phyloP scores from a whole-genome alignment of 2,888 invertebrate genomes.

The Scrobipalpa costella region DNA sequence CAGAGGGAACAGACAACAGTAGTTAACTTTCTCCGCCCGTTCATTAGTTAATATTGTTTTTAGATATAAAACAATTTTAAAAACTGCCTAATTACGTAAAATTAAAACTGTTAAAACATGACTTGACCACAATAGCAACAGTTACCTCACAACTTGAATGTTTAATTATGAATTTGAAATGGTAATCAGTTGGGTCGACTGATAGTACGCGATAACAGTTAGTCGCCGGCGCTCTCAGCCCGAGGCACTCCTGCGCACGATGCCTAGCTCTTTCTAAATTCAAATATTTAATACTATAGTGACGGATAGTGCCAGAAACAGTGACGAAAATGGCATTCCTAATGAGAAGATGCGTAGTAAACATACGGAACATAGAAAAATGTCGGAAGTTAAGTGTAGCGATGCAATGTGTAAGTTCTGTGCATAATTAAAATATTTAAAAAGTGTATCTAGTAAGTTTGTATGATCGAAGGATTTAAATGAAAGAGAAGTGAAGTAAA shows the following conservation, averaged over 20 bases:
- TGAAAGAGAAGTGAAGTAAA: no score
- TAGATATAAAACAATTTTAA: neutral
- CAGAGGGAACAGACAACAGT: no score
- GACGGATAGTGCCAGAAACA: constrained; percentile 25
- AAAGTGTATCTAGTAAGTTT: no score
- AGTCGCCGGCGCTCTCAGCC: constrained; percentile 50
- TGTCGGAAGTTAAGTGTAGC: constrained; percentile 50
- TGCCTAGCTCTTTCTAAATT: constrained; percentile 15
- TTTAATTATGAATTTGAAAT: constrained; percentile 59
- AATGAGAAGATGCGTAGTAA: constrained; percentile 60
- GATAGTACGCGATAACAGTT: constrained; percentile 65
- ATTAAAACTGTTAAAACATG: neutral
- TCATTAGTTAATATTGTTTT: no score
- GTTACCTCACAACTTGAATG: constrained; percentile 35
- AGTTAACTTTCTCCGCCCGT: no score
- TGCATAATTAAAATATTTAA: constrained; percentile 20
- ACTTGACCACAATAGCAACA: neutral
- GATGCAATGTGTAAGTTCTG: constrained; percentile 59
- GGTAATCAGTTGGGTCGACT: constrained; percentile 59
- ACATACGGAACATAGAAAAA: constrained; percentile 55
- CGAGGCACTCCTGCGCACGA: constrained; percentile 34
- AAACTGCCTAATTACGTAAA: neutral
- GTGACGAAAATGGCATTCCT: constrained; percentile 58
- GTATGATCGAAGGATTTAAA: no score
- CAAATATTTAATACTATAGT: neutral